Evolutionary conservation across 2,888 invertebrate species (phyloP), one percentile per base, ranked within the genome.

Genomic region (Heliconius ismenius): DNA sequence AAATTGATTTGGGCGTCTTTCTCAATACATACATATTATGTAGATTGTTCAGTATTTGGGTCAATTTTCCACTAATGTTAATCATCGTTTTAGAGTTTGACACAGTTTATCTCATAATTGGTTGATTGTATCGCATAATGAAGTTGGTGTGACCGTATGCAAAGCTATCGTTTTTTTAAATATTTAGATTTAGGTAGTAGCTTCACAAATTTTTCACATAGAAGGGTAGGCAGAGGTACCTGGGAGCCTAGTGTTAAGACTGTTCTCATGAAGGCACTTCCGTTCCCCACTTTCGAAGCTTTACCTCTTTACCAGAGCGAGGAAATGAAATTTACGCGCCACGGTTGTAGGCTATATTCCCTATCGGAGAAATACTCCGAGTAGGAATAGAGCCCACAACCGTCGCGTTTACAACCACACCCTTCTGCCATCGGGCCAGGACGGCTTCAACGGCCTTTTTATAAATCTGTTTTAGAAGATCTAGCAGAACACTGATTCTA

Each of bases 61-160:
- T 67, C 67, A 67, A 67, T 39, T 67, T 67, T 67, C n/a, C 39
- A 67, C 39, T 39, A 24, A 39, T 24, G 36, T n/a, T 39, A 67
- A 67, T 67, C 24, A 67, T 43, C 65, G n/a, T 43, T 24, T 36
- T 13, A 43, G 39, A 39, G 39, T 67, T 43, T 67, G 39, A 43
- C 39, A 67, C 24, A 43, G 67, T 43, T 67, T 67, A 67, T 67
- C 15, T 39, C 15, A 26, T 39, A 43, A 67, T 43, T 43, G 13
- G 24, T 67, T 24, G 10, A 64, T 64, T 64, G 26, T 62, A 26
- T 15, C 7, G 6, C 18, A 7, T 15, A 62, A 26, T 26, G 26
- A 26, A 26, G 26, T 62, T 62, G 0, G 60, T 62, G 26, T 15
- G 26, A 13, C 60, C 4, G 2, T 62, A 11, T 24, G 4, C n/a